Percentiles rank a stretch among this genome's conserved stretches.
Evolutionary conservation across 2,797 vertebrate genomes (phyloP).

Genomic region (Anas flavirostris): DNA sequence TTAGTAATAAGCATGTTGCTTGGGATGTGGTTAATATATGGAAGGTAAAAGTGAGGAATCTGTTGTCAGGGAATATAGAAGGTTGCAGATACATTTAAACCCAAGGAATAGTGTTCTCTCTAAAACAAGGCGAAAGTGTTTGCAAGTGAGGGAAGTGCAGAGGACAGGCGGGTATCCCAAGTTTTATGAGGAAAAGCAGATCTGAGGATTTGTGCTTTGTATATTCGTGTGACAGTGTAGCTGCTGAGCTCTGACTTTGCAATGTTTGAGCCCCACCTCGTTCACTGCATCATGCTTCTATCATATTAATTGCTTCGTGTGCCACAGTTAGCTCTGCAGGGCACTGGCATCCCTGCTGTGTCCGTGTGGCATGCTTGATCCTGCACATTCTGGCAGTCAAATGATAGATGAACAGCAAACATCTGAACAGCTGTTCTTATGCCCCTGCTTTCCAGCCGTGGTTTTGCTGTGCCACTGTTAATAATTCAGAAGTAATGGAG

Average conservation of each 20-base stretch:
- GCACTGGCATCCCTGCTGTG: not conserved
- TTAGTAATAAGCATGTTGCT: not conserved
- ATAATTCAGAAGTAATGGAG: constrained; percentile 49
- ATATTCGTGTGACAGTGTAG: not conserved
- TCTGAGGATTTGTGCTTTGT: not conserved
- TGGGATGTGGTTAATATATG: not conserved
- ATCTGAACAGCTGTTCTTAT: not conserved
- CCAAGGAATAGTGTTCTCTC: not conserved
- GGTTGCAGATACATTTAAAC: not conserved
- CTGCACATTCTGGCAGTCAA: rapidly evolving
- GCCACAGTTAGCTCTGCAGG: not conserved
- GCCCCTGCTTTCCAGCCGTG: not conserved
- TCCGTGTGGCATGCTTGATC: not conserved
- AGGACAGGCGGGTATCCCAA: not conserved
- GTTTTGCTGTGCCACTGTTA: not conserved
- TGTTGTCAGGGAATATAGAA: not conserved
- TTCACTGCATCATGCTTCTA: not conserved
- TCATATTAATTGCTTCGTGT: not conserved
- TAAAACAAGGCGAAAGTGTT: not conserved
- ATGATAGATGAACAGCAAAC: not conserved
- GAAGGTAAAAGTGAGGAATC: not conserved
- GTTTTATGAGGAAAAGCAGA: not conserved
- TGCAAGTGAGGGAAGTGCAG: not conserved
- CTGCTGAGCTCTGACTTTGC: not conserved
- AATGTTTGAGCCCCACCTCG: not conserved